phyloP scores from a whole-genome alignment of 2,888 invertebrate genomes.

The Erannis defoliaria region DNA sequence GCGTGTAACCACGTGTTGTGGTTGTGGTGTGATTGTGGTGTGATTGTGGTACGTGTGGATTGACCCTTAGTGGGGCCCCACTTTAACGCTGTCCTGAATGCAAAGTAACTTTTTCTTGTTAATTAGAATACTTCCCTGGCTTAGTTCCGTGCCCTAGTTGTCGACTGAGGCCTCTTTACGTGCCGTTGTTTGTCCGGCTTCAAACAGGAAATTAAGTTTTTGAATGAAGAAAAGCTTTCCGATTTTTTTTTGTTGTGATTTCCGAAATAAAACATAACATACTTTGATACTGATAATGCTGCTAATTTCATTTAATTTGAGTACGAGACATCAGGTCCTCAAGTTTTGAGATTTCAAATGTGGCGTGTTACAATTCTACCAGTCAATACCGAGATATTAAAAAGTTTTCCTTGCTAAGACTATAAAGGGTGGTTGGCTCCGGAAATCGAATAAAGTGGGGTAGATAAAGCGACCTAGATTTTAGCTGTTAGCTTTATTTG shows the following conservation, averaged over 20 bases:
- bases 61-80: not conserved
- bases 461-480: slow-evolving; percentile 40
- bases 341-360: no score
- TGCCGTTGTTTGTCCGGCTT: slow-evolving; percentile 10
- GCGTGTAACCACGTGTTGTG: no score
- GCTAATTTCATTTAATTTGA: no score
- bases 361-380: not conserved
- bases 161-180: not conserved
- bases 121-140: slow-evolving; percentile 23
- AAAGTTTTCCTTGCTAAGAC: slow-evolving; percentile 4
- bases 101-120: slow-evolving; percentile 21
- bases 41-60: no score
- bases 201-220: slow-evolving; percentile 26
- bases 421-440: slow-evolving; percentile 33
- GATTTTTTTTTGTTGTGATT: not conserved
- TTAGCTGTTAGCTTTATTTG: slow-evolving; percentile 22
- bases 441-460: slow-evolving; percentile 38
- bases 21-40: no score
- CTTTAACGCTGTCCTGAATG: slow-evolving; percentile 4
- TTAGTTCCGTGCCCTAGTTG: slow-evolving; percentile 13
- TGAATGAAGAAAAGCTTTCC: not conserved
- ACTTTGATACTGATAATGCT: no score
- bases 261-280: not conserved
- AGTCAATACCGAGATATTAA: not conserved
- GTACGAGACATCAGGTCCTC: no score